These are phyloP conservation scores for Delphinapterus leucas DNA, from an alignment of 2,113 vertebrate genomes.

Conservation along the genomic window DNA sequence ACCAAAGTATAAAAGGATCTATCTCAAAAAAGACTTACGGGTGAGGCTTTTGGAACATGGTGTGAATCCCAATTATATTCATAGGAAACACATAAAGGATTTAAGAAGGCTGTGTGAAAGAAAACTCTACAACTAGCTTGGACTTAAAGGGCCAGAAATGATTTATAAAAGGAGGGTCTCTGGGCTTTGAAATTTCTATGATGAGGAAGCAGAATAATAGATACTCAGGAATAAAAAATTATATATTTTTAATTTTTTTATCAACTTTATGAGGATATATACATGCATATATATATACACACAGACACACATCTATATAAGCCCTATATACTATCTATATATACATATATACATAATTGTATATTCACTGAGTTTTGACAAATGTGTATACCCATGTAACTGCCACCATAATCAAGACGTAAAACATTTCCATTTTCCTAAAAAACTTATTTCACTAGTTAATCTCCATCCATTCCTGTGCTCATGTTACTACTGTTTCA, in stretches of 20 bases:
- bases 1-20: background rate
- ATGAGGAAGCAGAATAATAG: background rate
- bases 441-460: background rate
- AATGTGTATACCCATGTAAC: too few relatives aligned
- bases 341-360: background rate
- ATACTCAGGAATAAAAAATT: background rate
- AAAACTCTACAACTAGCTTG: background rate
- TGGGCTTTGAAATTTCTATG: background rate
- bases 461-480: background rate
- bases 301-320: too few relatives aligned
- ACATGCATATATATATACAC: too few relatives aligned
- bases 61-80: background rate
- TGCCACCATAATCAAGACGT: background rate
- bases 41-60: background rate
- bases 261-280: background rate
- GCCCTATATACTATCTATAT: too few relatives aligned
- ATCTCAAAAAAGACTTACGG: background rate
- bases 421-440: background rate
- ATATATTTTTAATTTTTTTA: background rate
- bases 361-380: background rate
- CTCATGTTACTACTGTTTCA: background rate
- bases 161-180: background rate
- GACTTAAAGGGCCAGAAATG: background rate
- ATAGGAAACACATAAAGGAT: background rate
- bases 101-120: background rate